Base-by-base conservation (phyloP, 2,888 invertebrate genomes). In the Lymantria monacha region DNA sequence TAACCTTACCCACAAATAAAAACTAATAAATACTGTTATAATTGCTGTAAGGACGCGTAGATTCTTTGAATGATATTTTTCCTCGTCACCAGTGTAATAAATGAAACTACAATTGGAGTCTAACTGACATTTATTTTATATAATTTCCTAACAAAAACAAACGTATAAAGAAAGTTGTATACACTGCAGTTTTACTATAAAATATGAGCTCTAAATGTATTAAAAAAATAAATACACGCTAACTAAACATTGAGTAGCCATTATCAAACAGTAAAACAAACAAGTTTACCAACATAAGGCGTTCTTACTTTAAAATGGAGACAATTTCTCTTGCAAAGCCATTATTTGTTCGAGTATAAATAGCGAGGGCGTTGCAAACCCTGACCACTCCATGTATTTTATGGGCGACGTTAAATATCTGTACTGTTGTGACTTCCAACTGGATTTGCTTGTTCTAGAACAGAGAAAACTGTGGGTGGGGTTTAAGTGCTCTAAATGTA, bases 371-470 rank as follows among this genome's bases (percentile, higher is more conserved):
- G 69, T 53, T 57, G 36, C 63, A 33, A 44, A 51, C 59, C 13
- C 65, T 69, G 68, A 66, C 68, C 68, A 62, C 67, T 68, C 54
- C 60, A 54, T 53, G 59, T 68, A 55, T 62, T 69, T 68, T 66
- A 68, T 68, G 60, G 56, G 48, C 42, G 54, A 60, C 62, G 50
- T 56, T 64, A 69, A 69, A 66, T 66, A 62, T 69, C 59, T 59
- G 57, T 50, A 47, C 43, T 47, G 45, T 47, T 58, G 51, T 49
- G 53, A 60, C 59, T 63, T 49, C 38, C 48, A 42, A 46, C 46
- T 41, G 55, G 61, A 68, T 61, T 49, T 59, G 48, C 46, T 57
- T 48, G 56, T 42, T 51, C 40, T 52, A 38, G 51, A 47, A 52
- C 42, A 46, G 43, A 42, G 52, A 49, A 64, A 56, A 51, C 14